These are phyloP conservation scores for Unio delphinus DNA, from an alignment of 2,888 invertebrate species.

Conservation along the genomic window DNA sequence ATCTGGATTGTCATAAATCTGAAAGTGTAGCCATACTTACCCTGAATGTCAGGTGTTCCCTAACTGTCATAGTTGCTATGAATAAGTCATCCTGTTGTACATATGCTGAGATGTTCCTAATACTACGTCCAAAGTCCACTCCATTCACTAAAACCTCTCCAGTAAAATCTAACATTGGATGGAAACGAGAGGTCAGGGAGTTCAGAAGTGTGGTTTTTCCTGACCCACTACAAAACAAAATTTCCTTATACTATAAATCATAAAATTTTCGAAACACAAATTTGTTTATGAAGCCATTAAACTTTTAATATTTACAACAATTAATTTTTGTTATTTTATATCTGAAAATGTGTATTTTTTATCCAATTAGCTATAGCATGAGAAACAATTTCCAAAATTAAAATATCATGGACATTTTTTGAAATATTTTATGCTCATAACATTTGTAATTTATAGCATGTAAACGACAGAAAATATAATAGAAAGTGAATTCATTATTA, in stretches of 20 bases:
- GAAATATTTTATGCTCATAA: too few species aligned
- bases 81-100: conserved; percentile 96
- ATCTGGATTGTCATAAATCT: too few species aligned
- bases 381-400: too few species aligned
- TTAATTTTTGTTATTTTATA: too few species aligned
- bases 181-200: conserved; percentile 86
- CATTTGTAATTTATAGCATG: too few species aligned
- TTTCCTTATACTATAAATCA: not conserved
- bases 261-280: too few species aligned
- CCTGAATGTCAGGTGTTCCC: conserved; percentile 91
- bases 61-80: conserved; percentile 89
- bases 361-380: not conserved
- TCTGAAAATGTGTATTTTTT: too few species aligned
- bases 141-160: conserved; percentile 78
- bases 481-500: too few species aligned
- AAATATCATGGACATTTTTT: too few species aligned
- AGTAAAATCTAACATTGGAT: conserved; percentile 70
- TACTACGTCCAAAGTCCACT: conserved; percentile 68
- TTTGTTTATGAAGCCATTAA: too few species aligned
- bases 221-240: conserved; percentile 78
- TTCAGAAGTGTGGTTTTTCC: conserved; percentile 96
- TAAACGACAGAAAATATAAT: too few species aligned
- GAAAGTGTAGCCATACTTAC: conserved; percentile 72
- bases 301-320: too few species aligned
- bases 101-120: conserved; percentile 80